Base-by-base conservation (phyloP, 2,113 vertebrate species). In the Passer domesticus region DNA sequence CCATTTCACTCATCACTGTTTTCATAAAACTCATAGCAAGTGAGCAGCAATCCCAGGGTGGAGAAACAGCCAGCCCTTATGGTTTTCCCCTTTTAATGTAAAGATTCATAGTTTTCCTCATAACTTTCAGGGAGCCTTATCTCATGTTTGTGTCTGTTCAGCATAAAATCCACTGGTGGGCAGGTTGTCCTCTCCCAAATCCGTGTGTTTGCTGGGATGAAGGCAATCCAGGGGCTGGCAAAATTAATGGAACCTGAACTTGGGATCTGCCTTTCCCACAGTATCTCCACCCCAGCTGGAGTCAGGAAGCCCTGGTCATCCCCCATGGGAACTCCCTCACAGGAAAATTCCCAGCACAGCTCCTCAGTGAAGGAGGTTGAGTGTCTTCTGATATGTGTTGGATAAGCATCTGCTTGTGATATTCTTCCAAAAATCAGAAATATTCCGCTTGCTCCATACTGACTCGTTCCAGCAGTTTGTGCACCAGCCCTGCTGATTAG, bases 181-280 rank as follows among this genome's bases (percentile, higher is more conserved):
- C 47, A 46, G 50, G 50, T 33, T 7, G 1, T 82, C 24, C 69
- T 76, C 35, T 74, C 41, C 62, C 6, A 10, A 7, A 30, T 35
- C 35, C 2, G 0, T n/a, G 24, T 47, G 23, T 49, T 27, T 1
- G 1, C 20, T 0, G 0, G 30, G n/a, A 33, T 53, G 43, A 43
- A 66, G 85, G 22, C 0, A 1, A 19, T 69, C 63, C 18, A 13
- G 64, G 75, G 55, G 13, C 77, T 25, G 13, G 18, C 13, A 62
- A 55, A 77, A 30, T 84, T 72, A 80, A 75, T n/a, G 63, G 50
- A 92, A 62, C 59, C 63, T 72, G 59, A 27, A 13, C 80, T 90
- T 90, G 75, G 82, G 77, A 62, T 90, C 63, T 92, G 62, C 33
- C 63, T 74, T 96, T 97, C 90, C 91, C 94, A 96, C 70, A 94